phyloP scores from a whole-genome alignment of 2,888 invertebrate species.

The Dichetophora obliterata region DNA sequence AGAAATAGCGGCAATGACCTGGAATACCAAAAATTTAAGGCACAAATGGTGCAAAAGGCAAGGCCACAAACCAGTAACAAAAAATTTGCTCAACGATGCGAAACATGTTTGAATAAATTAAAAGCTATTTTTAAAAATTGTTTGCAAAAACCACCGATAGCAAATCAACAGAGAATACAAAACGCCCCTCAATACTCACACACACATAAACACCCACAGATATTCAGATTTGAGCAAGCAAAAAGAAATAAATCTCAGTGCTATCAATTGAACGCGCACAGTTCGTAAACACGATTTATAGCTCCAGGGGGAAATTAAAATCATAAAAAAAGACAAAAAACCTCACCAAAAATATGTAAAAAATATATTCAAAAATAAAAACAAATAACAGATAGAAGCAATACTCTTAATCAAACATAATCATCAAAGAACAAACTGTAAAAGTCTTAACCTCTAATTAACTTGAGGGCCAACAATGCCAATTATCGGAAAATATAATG shows the following conservation, averaged over 20 bases:
- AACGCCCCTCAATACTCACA: too few relatives aligned
- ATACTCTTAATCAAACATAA: too few relatives aligned
- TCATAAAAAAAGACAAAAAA: neutral
- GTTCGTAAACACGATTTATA: slow-evolving; percentile 8
- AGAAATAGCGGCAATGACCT: too few relatives aligned
- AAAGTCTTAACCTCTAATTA: slow-evolving; percentile 12
- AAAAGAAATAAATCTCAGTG: neutral
- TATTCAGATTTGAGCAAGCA: neutral
- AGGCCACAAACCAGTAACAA: too few relatives aligned
- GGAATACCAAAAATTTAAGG: too few relatives aligned
- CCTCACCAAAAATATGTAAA: neutral
- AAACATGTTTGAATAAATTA: too few relatives aligned
- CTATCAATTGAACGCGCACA: neutral
- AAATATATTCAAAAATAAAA: neutral
- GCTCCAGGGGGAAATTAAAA: neutral
- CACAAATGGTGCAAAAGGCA: too few relatives aligned
- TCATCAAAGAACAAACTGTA: too few relatives aligned
- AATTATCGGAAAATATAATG: neutral
- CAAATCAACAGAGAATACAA: too few relatives aligned
- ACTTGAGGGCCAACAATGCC: neutral
- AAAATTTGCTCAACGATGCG: too few relatives aligned
- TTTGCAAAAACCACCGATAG: neutral
- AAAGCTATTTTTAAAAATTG: neutral
- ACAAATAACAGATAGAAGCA: neutral
- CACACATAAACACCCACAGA: neutral